Conservation (phyloP, 2,888 invertebrate species). For the Oxyteleia sp. region DNA sequence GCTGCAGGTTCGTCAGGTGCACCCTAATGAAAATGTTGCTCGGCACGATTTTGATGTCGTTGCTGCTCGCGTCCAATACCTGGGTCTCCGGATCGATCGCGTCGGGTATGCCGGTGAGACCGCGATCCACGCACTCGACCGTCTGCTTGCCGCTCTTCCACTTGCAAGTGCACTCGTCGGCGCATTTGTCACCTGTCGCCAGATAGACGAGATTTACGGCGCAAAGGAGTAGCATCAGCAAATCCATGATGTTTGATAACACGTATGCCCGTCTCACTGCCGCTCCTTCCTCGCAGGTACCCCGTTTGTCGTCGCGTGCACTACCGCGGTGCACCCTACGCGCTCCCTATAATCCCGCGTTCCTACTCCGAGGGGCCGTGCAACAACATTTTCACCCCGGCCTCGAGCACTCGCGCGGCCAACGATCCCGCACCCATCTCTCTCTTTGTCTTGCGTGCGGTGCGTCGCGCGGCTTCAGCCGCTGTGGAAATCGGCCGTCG, state of each 20-base stretch:
- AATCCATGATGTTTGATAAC: conserved; percentile 69
- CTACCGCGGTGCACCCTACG: conserved; percentile 28
- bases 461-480: conserved; percentile 35
- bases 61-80: conserved; percentile 96
- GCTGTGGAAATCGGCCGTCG: conserved; percentile 36
- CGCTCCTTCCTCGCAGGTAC: conserved; percentile 2
- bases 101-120: conserved; percentile 94
- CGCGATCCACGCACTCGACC: conserved; percentile 95
- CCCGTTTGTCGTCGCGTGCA: conserved; percentile 34
- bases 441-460: conserved; percentile 34
- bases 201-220: conserved; percentile 75
- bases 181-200: conserved; percentile 84
- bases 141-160: conserved; percentile 98
- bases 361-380: conserved; percentile 32
- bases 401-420: conserved; percentile 53
- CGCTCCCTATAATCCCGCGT: conserved; percentile 10
- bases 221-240: conserved; percentile 66
- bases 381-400: conserved; percentile 47
- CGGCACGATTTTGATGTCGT: conserved; percentile 94
- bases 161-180: conserved; percentile 93
- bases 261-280: conserved; percentile 24
- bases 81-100: conserved; percentile 96
- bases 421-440: conserved; percentile 63
- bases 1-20: conserved; percentile 95
- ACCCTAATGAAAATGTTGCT: conserved; percentile 94